These are phyloP conservation scores for Proteles cristata DNA, from an alignment of 2,113 vertebrate genomes.

Conservation along the genomic window DNA sequence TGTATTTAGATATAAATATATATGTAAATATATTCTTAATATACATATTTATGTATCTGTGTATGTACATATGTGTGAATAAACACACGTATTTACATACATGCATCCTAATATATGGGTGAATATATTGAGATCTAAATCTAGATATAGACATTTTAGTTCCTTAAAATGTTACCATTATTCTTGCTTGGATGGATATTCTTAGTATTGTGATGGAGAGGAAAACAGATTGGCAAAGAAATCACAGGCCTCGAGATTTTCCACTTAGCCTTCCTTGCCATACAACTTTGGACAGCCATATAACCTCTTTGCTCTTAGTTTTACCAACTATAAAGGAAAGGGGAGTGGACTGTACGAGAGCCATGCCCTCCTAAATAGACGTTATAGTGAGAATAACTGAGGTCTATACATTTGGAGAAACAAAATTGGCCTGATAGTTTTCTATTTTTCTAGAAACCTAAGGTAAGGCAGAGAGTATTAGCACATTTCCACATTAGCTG, in stretches of 20 bases:
- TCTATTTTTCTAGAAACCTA: not conserved
- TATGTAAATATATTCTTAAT: not conserved
- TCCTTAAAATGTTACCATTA: not conserved
- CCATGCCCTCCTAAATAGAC: not conserved
- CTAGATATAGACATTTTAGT: not conserved
- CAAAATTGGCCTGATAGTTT: not conserved
- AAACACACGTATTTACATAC: not conserved
- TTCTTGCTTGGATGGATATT: not conserved
- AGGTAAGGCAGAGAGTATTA: not conserved
- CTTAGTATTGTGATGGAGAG: not conserved
- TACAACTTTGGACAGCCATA: not conserved
- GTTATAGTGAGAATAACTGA: not conserved
- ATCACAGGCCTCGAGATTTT: not conserved
- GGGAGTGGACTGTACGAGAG: rapidly evolving
- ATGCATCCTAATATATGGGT: not conserved
- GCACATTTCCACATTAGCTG: not conserved
- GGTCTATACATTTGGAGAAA: not conserved
- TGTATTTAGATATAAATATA: not conserved
- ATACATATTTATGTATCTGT: not conserved
- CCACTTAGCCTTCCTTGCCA: not conserved
- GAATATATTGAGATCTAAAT: not conserved
- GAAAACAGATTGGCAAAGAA: not conserved
- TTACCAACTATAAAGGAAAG: not conserved
- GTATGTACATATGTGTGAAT: not conserved
- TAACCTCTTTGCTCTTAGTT: not conserved